Base-by-base conservation (phyloP, 2,888 invertebrate species). In the Trichogramma evanescens region DNA sequence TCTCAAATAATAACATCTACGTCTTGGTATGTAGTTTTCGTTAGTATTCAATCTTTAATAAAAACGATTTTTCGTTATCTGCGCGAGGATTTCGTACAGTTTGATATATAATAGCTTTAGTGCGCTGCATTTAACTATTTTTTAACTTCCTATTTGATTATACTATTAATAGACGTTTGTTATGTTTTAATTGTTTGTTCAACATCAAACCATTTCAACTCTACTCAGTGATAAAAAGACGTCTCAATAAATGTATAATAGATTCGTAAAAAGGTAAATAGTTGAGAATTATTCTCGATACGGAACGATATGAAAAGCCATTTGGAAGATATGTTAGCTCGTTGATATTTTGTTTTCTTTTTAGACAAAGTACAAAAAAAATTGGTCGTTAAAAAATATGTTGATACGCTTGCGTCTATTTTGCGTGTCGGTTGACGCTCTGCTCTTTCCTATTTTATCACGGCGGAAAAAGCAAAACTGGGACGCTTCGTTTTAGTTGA, bases 201-300 rank as follows among this genome's bases (percentile, higher is more conserved):
- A 5, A 9, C 9, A 2, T n/a, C 38, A 39, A 42, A 38, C n/a
- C 43, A 4, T 53, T 48, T 56, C 49, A 50, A 54, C 46, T 26
- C 26, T 62, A 59, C 54, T 13, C 26, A 52, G 43, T 39, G 49
- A 54, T 63, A 63, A 64, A 59, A 59, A 59, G 62, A 56, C 59
- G 46, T 49, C 51, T 64, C 54, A 59, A 64, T 62, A 64, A 62
- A 62, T 64, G 44, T 61, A 54, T 62, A 64, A 58, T 60, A 60
- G 58, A 51, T 51, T 58, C 56, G 54, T 64, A 62, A 38, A 64
- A 58, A 64, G 55, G 55, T 58, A 56, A 55, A 59, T 50, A 60
- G 26, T 26, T 53, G 56, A 57, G 39, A 54, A 57, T 55, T 54
- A 38, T 51, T 39, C 40, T 26, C 9, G 39, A n/a, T 10, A 41